A percentile compares a stretch with the other conserved stretches of the same genome.
Evolutionary conservation across 2,113 vertebrate genomes (phyloP).

Genomic region (Gallinago paraguaiae): DNA sequence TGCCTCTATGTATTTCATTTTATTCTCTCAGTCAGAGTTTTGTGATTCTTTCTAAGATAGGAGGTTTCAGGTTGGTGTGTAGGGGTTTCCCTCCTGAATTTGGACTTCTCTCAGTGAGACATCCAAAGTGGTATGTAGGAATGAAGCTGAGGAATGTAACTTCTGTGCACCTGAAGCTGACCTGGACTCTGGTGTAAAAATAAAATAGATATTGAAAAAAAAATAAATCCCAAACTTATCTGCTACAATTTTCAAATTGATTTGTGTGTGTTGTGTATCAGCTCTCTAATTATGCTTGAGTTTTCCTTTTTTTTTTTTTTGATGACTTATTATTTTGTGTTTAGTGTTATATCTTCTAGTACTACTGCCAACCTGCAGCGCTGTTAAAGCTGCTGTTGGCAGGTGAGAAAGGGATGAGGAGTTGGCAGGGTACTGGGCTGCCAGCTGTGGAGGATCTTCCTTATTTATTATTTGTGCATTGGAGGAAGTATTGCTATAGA

Average conservation of each 20-base stretch:
- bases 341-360: background rate
- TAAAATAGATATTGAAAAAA: background rate
- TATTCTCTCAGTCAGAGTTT: background rate
- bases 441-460: background rate
- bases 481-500: background rate
- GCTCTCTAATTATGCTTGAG: background rate
- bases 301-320: background rate
- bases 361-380: background rate
- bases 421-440: background rate
- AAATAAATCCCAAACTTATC: accelerated
- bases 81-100: background rate
- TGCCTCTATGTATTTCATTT: accelerated
- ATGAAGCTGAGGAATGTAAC: background rate
- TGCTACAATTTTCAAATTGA: background rate
- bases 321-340: background rate
- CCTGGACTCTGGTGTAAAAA: background rate
- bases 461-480: background rate
- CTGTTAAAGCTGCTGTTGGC: background rate
- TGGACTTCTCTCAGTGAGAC: background rate
- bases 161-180: background rate
- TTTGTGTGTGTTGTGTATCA: accelerated
- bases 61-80: background rate
- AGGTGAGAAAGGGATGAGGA: background rate
- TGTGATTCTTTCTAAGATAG: background rate
- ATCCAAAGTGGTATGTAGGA: background rate